phyloP scores from a whole-genome alignment of 2,797 vertebrate genomes.

The Merluccius polli region DNA sequence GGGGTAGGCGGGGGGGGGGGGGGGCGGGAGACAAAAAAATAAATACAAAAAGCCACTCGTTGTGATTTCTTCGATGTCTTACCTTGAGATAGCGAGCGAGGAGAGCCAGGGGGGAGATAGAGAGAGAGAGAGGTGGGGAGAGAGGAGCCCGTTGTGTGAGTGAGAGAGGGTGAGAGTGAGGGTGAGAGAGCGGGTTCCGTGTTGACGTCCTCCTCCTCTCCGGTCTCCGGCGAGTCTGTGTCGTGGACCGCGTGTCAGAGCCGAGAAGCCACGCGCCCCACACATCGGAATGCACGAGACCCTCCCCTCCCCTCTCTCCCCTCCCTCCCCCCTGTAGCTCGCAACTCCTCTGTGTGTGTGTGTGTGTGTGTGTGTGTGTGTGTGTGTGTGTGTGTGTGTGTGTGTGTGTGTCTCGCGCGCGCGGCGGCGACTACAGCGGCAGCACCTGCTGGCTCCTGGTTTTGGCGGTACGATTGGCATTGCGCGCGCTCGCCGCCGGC shows the following conservation, averaged over 20 bases:
- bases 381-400: too few relatives aligned
- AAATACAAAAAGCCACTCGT: too few relatives aligned
- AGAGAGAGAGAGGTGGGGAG: too few relatives aligned
- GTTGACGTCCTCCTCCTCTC: conserved; percentile 57
- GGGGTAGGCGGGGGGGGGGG: too few relatives aligned
- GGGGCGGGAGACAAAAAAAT: too few relatives aligned
- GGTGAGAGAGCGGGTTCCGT: conserved; percentile 42
- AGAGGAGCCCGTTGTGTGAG: too few relatives aligned
- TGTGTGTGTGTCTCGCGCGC: too few relatives aligned
- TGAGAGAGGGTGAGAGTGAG: too few relatives aligned
- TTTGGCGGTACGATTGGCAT: conserved; percentile 49
- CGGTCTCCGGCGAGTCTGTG: conserved; percentile 54
- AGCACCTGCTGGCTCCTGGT: conserved; percentile 51
- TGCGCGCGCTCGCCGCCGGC: conserved; percentile 32
- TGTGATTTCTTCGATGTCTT: conserved; percentile 39
- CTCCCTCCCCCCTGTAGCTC: not conserved
- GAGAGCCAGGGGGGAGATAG: conserved; percentile 29
- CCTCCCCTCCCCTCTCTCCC: conserved; percentile 16
- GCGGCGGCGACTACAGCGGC: too few relatives aligned
- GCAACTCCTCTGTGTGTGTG: too few relatives aligned
- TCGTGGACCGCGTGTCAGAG: conserved; percentile 13
- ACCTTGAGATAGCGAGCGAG: conserved; percentile 50
- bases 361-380: too few relatives aligned
- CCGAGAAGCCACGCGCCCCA: conserved; percentile 53
- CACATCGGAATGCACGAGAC: conserved; percentile 49